These are phyloP conservation scores for Calypte anna DNA, from an alignment of 2,113 vertebrate species.

Conservation along the genomic window DNA sequence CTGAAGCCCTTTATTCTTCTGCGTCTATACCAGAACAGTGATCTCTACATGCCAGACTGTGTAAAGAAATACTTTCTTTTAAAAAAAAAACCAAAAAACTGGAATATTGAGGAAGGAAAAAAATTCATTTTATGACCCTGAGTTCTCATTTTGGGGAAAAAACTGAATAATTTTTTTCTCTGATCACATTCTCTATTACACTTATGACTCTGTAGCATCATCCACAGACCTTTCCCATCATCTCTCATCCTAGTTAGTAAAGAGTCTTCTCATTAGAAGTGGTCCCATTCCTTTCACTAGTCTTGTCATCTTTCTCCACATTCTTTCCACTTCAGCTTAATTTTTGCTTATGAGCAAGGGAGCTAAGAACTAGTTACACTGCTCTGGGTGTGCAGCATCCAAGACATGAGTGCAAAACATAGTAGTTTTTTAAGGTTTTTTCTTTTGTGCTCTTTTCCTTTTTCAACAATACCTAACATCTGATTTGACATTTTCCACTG, in stretches of 20 bases:
- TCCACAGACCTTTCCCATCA: background rate
- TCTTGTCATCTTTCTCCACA: background rate
- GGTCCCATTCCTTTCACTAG: background rate
- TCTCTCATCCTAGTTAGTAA: background rate
- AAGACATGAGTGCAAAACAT: background rate
- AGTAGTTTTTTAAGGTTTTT: background rate
- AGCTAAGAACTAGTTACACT: background rate
- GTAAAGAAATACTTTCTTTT: background rate
- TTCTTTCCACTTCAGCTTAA: background rate
- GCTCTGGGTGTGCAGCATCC: background rate
- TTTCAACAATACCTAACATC: constrained; percentile 3
- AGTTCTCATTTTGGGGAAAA: background rate
- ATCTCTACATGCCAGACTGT: background rate
- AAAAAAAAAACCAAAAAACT: background rate
- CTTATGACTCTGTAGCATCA: background rate
- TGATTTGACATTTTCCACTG: constrained; percentile 21
- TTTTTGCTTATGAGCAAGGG: background rate
- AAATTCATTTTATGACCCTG: background rate
- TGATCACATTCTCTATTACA: background rate
- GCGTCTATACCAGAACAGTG: background rate
- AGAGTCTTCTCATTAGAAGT: background rate
- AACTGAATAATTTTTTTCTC: background rate
- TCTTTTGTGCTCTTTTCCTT: background rate
- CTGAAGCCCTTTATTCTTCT: background rate
- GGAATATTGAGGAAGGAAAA: background rate